Evolutionary conservation across 2,113 vertebrate species (phyloP), one percentile per base, ranked within the genome.

Genomic region (Catagonus wagneri): DNA sequence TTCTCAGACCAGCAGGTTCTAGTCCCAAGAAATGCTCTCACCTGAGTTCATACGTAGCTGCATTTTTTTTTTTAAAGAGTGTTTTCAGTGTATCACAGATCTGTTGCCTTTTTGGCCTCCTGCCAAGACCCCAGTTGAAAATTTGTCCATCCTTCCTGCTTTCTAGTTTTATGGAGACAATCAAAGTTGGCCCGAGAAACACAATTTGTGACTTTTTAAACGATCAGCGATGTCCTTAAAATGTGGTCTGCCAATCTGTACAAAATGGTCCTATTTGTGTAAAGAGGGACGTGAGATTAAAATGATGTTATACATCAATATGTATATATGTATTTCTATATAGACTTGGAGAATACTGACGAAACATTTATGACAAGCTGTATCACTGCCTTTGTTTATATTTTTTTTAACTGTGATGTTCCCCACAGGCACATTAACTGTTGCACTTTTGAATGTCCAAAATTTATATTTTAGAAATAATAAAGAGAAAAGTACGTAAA

Each of bases 361-460:
- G 98, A 98, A 99, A 98, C 98, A 98, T 98, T 98, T 99, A 99
- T 99, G 98, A 98, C 98, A 98, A 99, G 99, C 99, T 99, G 98
- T 99, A 98, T 99, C 99, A 99, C 99, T 99, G 99, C 99, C 99
- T 98, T 98, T 98, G 98, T 99, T 98, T 98, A 98, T 98, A 98
- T 97, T 97, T 98, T 98, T 98, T 99, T 99, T 98, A 97, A 99
- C 99, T 99, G 99, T 99, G 99, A 99, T 99, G 98, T 99, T 98
- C 98, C 99, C 99, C 98, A 98, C 98, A 99, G 99, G 99, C 99
- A 99, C 98, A 98, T 99, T 98, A 99, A 99, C 98, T 99, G 98
- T 99, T 99, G 99, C 99, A 99, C 99, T 99, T 99, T 99, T 99
- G 98, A 99, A 99, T 99, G 98, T 99, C 98, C 98, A 98, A 98